These are phyloP conservation scores for Bathynomus jamesi DNA, from an alignment of 1,140 invertebrate species.

Conservation along the genomic window DNA sequence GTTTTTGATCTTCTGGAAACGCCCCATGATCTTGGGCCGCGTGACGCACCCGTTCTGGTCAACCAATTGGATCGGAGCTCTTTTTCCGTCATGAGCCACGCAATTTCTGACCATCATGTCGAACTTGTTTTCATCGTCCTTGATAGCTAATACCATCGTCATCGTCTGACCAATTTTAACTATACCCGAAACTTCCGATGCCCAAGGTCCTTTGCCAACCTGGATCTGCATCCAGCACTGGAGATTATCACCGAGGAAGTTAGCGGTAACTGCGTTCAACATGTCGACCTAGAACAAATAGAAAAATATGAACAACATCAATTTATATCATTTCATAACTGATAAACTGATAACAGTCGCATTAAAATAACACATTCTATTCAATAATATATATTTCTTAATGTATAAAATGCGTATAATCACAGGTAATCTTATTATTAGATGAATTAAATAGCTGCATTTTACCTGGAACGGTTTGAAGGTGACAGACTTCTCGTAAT, in stretches of 20 bases:
- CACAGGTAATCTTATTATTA: too few species aligned
- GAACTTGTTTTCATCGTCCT: conserved; percentile 91
- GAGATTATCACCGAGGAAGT: conserved; percentile 88
- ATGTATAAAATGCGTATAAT: too few species aligned
- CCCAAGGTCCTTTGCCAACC: conserved; percentile 82
- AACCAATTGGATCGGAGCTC: conserved; percentile 77
- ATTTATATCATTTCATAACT: too few species aligned
- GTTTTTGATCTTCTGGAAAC: conserved; percentile 93
- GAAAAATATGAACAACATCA: too few species aligned
- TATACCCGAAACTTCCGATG: conserved; percentile 85
- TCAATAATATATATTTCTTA: too few species aligned
- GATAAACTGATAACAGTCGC: too few species aligned
- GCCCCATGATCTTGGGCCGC: conserved; percentile 81
- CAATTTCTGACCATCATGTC: conserved; percentile 90
- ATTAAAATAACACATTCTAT: too few species aligned
- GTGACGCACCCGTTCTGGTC: conserved; percentile 87
- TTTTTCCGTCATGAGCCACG: conserved; percentile 86
- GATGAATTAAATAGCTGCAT: too few species aligned
- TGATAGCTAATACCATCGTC: conserved; percentile 91
- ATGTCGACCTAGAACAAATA: conserved; percentile 79
- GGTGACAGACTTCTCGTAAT: conserved; percentile 88
- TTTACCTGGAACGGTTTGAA: conserved; percentile 76
- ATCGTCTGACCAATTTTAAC: conserved; percentile 93
- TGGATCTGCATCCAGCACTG: conserved; percentile 97
- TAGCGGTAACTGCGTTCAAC: conserved; percentile 84